Evolutionary conservation across 2,113 vertebrate species (phyloP).

Genomic region (Archilochus colubris): DNA sequence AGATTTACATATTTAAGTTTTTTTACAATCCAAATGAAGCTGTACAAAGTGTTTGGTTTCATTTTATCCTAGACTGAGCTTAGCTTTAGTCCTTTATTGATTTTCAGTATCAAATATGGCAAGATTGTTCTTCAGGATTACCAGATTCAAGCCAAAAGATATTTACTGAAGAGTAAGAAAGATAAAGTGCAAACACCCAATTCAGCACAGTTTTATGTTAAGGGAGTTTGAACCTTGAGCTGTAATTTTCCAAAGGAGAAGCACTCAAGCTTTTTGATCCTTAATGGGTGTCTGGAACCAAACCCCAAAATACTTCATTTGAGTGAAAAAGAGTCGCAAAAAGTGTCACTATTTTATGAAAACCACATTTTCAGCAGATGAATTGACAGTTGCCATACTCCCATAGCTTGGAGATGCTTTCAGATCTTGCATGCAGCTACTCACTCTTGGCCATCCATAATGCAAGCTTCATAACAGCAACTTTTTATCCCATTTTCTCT

Average conservation of each 20-base stretch:
- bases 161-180: neutral
- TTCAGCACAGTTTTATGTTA: neutral
- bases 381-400: neutral
- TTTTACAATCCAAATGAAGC: neutral
- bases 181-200: neutral
- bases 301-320: fast-evolving
- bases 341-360: neutral
- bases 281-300: neutral
- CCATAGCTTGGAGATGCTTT: neutral
- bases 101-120: neutral
- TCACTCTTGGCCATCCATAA: neutral
- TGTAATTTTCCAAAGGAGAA: neutral
- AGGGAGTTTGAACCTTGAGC: neutral
- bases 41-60: neutral
- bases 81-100: neutral
- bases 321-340: neutral
- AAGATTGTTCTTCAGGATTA: neutral
- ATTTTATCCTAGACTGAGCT: neutral
- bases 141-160: neutral
- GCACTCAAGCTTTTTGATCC: neutral
- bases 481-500: neutral
- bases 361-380: neutral
- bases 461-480: neutral
- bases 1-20: neutral
- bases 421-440: neutral